A percentile compares a stretch with the other conserved stretches of the same genome.
Conservation (phyloP, 2,113 vertebrate genomes). For the Mustelus asterias region DNA sequence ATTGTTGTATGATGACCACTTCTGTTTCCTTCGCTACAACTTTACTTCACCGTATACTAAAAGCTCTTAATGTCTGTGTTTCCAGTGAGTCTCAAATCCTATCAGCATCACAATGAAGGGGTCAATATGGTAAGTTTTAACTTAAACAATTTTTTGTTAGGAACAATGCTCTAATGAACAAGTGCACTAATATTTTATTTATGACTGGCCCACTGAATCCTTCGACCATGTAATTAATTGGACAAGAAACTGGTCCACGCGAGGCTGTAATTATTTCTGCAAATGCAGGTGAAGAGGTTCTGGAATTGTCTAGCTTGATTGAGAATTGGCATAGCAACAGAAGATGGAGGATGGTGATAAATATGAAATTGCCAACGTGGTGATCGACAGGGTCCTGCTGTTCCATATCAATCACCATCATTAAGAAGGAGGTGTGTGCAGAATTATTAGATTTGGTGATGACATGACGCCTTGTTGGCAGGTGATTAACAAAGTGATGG, state of each 20-base stretch:
- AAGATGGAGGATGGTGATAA: not conserved
- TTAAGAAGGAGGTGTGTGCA: not conserved
- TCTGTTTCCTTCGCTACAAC: not conserved
- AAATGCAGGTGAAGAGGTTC: not conserved
- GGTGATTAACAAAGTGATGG: not conserved
- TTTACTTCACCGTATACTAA: not conserved
- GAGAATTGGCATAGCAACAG: not conserved
- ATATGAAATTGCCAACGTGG: not conserved
- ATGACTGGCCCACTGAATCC: not conserved
- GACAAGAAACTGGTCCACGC: not conserved
- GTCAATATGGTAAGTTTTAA: not conserved
- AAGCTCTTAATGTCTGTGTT: not conserved
- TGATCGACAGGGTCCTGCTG: not conserved
- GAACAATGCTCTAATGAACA: too few species aligned
- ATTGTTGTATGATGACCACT: not conserved
- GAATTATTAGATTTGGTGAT: constrained; percentile 8
- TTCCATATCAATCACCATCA: not conserved
- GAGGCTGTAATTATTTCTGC: not conserved
- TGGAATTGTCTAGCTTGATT: not conserved
- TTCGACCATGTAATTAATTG: constrained; percentile 9
- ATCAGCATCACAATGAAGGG: not conserved
- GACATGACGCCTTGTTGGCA: not conserved
- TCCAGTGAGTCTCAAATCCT: not conserved
- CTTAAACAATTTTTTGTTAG: not conserved
- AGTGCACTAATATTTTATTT: constrained; percentile 23